Conservation (phyloP, 1,140 invertebrate genomes). For the Magallana angulata region DNA sequence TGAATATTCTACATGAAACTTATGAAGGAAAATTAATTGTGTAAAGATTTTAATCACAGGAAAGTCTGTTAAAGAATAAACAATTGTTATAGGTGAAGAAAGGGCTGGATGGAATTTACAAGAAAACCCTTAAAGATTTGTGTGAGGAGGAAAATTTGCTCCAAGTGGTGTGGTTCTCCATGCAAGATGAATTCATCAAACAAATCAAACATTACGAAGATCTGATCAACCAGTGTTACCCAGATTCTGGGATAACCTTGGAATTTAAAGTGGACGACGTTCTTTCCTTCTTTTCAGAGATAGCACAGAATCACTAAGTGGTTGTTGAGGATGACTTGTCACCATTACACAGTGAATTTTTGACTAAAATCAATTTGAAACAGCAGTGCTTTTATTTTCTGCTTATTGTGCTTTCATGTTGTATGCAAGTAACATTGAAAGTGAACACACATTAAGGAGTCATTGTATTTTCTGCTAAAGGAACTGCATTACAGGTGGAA, state of each 20-base stretch:
- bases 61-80: too few species aligned
- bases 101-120: conserved; percentile 95
- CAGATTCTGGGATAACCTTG: conserved; percentile 94
- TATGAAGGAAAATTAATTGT: too few species aligned
- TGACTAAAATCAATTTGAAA: too few species aligned
- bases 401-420: too few species aligned
- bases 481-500: too few species aligned
- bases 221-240: conserved; percentile 97
- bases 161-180: conserved; percentile 98
- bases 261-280: conserved; percentile 99
- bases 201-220: conserved; percentile 97
- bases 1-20: not conserved
- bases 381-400: too few species aligned
- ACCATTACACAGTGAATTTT: too few species aligned
- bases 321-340: not conserved
- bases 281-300: conserved; percentile 97
- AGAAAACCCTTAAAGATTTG: conserved; percentile 98
- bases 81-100: conserved; percentile 87
- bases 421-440: too few species aligned
- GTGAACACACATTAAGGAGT: too few species aligned
- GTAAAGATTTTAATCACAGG: too few species aligned
- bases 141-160: conserved; percentile 96
- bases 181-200: conserved; percentile 99
- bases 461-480: too few species aligned
- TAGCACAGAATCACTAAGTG: conserved; percentile 94